Base-by-base conservation (phyloP, 2,113 vertebrate genomes). In the Lepisosteus osseus region DNA sequence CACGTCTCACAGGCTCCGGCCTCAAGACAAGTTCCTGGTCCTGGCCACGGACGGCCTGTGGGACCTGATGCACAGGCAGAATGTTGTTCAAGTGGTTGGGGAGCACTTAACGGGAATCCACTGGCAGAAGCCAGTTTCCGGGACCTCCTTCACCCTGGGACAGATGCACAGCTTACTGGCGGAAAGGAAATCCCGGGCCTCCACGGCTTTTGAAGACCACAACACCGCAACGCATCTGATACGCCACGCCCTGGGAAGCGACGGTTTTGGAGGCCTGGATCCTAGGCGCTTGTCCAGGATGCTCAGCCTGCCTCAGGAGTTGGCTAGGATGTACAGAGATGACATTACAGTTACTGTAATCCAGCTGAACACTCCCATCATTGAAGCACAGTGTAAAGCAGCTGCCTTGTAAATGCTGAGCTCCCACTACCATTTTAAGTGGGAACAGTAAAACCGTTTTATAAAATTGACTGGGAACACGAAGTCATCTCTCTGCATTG, bases 61-160 rank as follows among this genome's bases (percentile, higher is more conserved):
- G 86, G 88, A 89, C 64, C 74, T 86, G 76, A 86, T 89, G 85
- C 86, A 89, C 72, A 64, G 85, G 62, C 84, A 88, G 74, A 83
- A 54, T 0, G 87, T 84, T 2, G 68, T 88, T 29, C 83, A 88
- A 74, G 72, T 88, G 51, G 74, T 88, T 3, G 86, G 84, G 0
- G 78, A 90, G 57, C 86, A 84, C 15, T 76, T 88, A 66, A 79
- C 82, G 70, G 83, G 84, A 1, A 75, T 86, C 6, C 84, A 77
- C 75, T 80, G 81, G 76, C 86, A 86, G 71, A 79, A 80, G 67
- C 86, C 83, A 4, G 13, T 86, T 40, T 61, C 80, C 0, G 51
- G 72, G 0, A 5, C 3, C 0, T 72, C 76, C 2, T 67, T 69
- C 12, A 90, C 79, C 0, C 69, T 90, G 47, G 81, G 84, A 0